Percentiles rank a stretch among this genome's conserved stretches.
These are phyloP conservation scores for Apamea epomidion DNA, from an alignment of 2,888 invertebrate species.

Conservation along the genomic window DNA sequence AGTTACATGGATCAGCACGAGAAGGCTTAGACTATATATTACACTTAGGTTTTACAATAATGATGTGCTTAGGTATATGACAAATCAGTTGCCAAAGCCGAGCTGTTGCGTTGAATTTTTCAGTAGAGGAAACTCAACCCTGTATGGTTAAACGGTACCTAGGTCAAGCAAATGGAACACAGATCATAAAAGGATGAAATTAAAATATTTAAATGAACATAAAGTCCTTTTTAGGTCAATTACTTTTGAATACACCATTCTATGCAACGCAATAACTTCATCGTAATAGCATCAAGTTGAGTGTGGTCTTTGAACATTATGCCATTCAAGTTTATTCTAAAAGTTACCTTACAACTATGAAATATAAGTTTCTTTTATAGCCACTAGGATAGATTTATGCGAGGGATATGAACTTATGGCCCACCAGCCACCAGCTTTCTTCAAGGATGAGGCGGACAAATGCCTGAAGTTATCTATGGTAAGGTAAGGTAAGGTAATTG, in stretches of 20 bases:
- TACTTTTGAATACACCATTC: background rate
- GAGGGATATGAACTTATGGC: background rate
- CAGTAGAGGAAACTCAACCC: background rate
- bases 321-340: constrained; percentile 21
- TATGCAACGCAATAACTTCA: constrained; percentile 20
- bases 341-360: constrained; percentile 3
- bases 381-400: constrained; percentile 1
- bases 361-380: constrained; percentile 26
- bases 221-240: constrained; percentile 5
- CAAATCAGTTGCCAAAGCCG: background rate
- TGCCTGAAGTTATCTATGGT: background rate
- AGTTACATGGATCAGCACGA: no score
- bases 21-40: no score
- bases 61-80: no score
- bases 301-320: constrained; percentile 47
- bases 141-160: background rate
- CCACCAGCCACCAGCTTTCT: background rate
- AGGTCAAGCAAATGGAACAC: background rate
- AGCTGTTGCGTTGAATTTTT: background rate
- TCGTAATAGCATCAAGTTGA: constrained; percentile 21
- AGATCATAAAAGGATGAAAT: background rate
- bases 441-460: constrained; percentile 5
- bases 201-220: background rate
- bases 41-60: no score
- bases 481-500: no score